Evolutionary conservation across 2,888 invertebrate genomes (phyloP), one percentile per base, ranked within the genome.

Genomic region (Nyleta sp.): DNA sequence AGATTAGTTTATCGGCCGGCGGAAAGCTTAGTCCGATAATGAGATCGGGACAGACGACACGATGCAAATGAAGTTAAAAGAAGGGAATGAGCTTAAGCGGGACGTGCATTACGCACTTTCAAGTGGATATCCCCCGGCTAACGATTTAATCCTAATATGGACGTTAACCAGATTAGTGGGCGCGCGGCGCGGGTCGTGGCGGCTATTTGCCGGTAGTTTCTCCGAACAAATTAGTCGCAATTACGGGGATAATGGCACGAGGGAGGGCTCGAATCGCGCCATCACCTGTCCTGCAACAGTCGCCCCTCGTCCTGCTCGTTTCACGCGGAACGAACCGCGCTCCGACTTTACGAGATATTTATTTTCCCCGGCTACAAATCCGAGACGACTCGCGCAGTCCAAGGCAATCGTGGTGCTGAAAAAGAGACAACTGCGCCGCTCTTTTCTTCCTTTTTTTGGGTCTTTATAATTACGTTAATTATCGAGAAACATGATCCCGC

Each of bases 61-160:
- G 55, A 50, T 71, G 60, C 44, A 60, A 71, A 71, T 53, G 60
- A 71, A 62, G 53, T 70, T 62, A 62, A 60, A 71, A 71, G 46
- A 71, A 71, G 44, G 38, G 46, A 53, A 42, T 35, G 44, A 53
- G 52, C 60, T 60, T 60, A 60, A 55, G 31, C 71, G n/a, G 13
- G 40, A 44, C 24, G 53, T 62, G 50, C 42, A 60, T 46, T 62
- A 33, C 53, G 46, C 46, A 52, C 62, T 15, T 60, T 42, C 24
- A 52, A 60, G 42, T 71, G 52, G 60, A 71, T 62, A 46, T 53
- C 38, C 46, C 17, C 62, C 28, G 40, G 79, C 80, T 86, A 85
- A 86, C 86, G 82, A 83, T 85, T 86, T 87, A 87, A 88, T 87
- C 85, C 86, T 83, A 85, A 86, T 84, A 84, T 84, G 83, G 83